Evolutionary conservation across 2,797 vertebrate species (phyloP).

Genomic region (Limnodromus scolopaceus): DNA sequence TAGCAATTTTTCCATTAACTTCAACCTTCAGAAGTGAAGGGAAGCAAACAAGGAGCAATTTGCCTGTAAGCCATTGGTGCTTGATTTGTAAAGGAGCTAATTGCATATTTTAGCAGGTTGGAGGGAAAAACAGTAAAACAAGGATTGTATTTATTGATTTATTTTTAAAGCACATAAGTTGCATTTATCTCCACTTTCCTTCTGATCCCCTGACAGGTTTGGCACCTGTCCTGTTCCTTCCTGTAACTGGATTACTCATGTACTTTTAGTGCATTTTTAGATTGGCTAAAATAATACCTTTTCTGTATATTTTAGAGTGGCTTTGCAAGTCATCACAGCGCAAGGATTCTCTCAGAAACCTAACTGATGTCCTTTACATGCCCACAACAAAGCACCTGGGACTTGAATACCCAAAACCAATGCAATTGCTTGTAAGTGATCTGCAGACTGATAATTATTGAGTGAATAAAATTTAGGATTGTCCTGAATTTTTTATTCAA

Average conservation of each 20-base stretch:
- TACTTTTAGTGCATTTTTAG: not conserved
- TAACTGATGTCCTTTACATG: not conserved
- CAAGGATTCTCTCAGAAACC: conserved; percentile 23
- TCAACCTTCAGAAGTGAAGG: not conserved
- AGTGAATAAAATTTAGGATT: not conserved
- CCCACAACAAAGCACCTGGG: not conserved
- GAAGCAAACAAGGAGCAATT: conserved; percentile 21
- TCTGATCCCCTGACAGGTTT: conserved; percentile 7
- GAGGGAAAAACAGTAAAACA: not conserved
- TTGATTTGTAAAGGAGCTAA: conserved; percentile 37
- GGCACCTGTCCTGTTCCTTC: conserved; percentile 41
- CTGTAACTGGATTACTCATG: conserved; percentile 46
- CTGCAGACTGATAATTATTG: not conserved
- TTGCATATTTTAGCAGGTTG: not conserved
- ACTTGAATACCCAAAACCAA: not conserved
- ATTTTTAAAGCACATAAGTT: conserved; percentile 16
- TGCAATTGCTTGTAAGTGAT: not conserved
- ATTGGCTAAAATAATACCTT: conserved; percentile 6
- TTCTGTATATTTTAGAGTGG: not conserved
- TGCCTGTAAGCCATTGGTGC: not conserved
- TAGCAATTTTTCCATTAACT: conserved; percentile 27
- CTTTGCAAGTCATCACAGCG: not conserved
- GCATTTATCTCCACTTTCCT: conserved; percentile 40
- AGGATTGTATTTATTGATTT: conserved; percentile 31
- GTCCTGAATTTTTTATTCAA: not conserved